These are phyloP conservation scores for Cheirogaleus major DNA, from an alignment of 2,797 vertebrate species.

Conservation along the genomic window DNA sequence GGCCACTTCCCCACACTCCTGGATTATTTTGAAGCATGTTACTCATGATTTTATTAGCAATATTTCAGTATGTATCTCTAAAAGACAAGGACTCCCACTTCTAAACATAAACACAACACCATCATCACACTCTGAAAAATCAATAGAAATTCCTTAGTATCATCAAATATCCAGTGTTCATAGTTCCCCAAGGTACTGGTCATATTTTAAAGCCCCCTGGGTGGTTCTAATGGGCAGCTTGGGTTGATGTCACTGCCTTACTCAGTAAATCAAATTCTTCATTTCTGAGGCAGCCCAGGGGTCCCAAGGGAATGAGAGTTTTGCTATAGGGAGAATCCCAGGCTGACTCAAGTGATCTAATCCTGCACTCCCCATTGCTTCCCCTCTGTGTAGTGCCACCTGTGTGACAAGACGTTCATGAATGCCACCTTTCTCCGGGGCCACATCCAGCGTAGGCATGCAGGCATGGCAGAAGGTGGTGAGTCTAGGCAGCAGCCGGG, in stretches of 20 bases:
- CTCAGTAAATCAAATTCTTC: not conserved
- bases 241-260: not conserved
- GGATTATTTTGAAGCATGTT: not conserved
- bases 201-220: not conserved
- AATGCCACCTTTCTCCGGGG: conserved; percentile 85
- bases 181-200: not conserved
- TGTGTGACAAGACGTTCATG: conserved; percentile 88
- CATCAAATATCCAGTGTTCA: not conserved
- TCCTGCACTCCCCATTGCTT: not conserved
- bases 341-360: not conserved
- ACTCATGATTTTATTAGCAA: not conserved
- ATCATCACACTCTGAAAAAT: not conserved
- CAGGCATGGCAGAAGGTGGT: conserved; percentile 80
- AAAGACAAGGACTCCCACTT: not conserved
- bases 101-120: not conserved
- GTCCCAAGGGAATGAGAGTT: not conserved
- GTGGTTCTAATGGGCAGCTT: not conserved
- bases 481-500: conserved; percentile 11
- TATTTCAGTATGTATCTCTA: not conserved
- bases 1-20: not conserved
- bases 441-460: conserved; percentile 84
- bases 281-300: not conserved
- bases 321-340: not conserved
- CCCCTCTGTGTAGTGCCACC: conserved; percentile 83
- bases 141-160: not conserved